Conservation (phyloP, 1,140 invertebrate genomes). For the Pseudomyrmex cubaensis region DNA sequence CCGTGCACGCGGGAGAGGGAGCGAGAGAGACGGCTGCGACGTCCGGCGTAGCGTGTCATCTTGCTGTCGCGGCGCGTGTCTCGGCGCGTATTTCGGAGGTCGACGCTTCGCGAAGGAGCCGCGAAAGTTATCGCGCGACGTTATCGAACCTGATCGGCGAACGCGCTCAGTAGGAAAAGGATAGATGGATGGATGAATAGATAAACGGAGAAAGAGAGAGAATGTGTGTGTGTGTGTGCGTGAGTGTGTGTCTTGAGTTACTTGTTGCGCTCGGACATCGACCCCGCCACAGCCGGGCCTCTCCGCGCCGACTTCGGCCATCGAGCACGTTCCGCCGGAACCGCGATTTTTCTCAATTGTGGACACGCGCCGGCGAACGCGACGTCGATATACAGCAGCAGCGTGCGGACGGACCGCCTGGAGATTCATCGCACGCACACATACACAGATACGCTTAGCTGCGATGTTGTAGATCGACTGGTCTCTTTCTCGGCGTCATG, state of each 20-base stretch:
- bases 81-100: conserved; percentile 47
- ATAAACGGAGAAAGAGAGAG: conserved; percentile 23
- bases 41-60: not conserved
- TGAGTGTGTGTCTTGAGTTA: conserved; percentile 33
- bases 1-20: conserved; percentile 33
- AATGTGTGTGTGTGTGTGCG: too few species aligned
- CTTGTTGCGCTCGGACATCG: conserved; percentile 74
- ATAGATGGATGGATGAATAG: conserved; percentile 29
- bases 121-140: conserved; percentile 48
- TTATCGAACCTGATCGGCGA: conserved; percentile 55
- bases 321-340: conserved; percentile 70
- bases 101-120: conserved; percentile 24
- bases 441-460: too few species aligned
- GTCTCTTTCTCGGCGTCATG: too few species aligned
- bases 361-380: conserved; percentile 50
- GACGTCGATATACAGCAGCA: conserved; percentile 36
- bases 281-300: conserved; percentile 72
- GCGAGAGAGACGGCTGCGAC: conserved; percentile 20
- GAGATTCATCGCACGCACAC: conserved; percentile 2
- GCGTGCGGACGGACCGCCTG: not conserved
- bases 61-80: not conserved
- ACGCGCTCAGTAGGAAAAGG: conserved; percentile 39
- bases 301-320: conserved; percentile 59
- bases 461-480: too few species aligned
- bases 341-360: conserved; percentile 65